A percentile compares a stretch with the other conserved stretches of the same genome.
Evolutionary conservation across 2,888 invertebrate species (phyloP).

Genomic region (Oxycera nigricornis): DNA sequence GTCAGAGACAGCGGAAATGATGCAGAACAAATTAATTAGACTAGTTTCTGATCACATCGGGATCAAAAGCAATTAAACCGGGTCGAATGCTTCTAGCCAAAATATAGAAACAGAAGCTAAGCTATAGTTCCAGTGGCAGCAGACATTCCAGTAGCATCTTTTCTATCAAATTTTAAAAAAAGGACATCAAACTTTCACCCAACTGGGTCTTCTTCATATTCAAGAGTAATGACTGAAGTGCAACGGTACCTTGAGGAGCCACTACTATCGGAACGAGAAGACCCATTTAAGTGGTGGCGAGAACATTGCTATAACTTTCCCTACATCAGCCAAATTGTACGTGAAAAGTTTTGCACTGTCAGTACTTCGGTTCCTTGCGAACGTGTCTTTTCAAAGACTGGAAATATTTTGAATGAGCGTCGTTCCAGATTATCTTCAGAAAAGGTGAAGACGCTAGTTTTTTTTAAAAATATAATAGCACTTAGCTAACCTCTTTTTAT

Average conservation of each 20-base stretch:
- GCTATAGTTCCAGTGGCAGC: too few species aligned
- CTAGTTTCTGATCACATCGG: too few species aligned
- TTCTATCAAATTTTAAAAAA: not conserved
- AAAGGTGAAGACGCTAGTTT: not conserved
- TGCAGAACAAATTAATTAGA: not conserved
- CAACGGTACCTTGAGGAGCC: conserved; percentile 1
- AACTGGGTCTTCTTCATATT: not conserved
- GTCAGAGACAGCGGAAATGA: not conserved
- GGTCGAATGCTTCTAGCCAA: too few species aligned
- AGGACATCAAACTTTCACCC: not conserved
- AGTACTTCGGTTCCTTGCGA: not conserved
- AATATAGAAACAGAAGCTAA: not conserved
- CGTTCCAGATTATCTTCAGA: not conserved
- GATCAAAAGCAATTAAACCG: too few species aligned
- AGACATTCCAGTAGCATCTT: not conserved
- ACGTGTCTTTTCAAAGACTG: not conserved
- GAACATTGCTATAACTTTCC: not conserved
- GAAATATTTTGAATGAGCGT: not conserved
- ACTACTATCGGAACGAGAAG: not conserved
- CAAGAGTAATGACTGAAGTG: not conserved
- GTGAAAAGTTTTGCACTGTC: not conserved
- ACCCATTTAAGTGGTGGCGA: not conserved
- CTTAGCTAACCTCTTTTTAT: too few species aligned
- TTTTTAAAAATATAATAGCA: too few species aligned
- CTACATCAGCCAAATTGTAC: not conserved